A percentile compares a stretch with the other conserved stretches of the same genome.
Conservation (phyloP, 2,888 invertebrate genomes). For the Chamaedrilus cognettii region DNA sequence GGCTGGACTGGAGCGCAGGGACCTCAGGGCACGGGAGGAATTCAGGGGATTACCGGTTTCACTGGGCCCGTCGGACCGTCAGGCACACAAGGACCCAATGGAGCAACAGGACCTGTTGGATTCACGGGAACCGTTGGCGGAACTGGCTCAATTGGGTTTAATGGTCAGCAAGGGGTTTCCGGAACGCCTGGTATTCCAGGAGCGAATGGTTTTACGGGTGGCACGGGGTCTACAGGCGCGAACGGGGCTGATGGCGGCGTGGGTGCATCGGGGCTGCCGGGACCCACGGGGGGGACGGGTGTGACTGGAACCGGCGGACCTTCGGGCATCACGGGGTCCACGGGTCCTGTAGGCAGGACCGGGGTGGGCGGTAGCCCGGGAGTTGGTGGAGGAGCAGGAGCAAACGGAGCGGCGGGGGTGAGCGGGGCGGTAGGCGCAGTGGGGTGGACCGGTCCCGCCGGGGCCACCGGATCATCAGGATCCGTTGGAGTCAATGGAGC, state of each 20-base stretch:
- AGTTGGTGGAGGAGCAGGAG: not conserved
- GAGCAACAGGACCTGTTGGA: constrained; percentile 15
- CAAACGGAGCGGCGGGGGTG: constrained; percentile 10
- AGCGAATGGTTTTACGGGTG: not conserved
- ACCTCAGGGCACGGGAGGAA: constrained; percentile 31
- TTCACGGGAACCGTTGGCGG: too few species aligned
- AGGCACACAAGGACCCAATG: constrained; percentile 21
- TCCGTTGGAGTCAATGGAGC: too few species aligned
- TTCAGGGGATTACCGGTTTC: too few species aligned
- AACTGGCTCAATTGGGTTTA: not conserved
- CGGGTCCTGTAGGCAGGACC: constrained; percentile 8
- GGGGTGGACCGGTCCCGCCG: too few species aligned
- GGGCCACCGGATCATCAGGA: too few species aligned
- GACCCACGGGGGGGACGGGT: constrained; percentile 12
- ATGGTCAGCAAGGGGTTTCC: not conserved
- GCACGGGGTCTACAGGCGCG: not conserved
- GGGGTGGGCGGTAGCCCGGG: too few species aligned
- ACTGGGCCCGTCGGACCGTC: constrained; percentile 41
- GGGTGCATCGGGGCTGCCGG: not conserved
- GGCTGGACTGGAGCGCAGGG: constrained; percentile 22
- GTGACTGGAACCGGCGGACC: not conserved
- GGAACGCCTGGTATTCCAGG: not conserved
- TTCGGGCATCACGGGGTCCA: constrained; percentile 21
- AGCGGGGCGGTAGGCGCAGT: too few species aligned
- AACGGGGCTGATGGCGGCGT: not conserved